These are phyloP conservation scores for Oncorhynchus gorbuscha DNA, from an alignment of 2,113 vertebrate genomes.

Conservation along the genomic window DNA sequence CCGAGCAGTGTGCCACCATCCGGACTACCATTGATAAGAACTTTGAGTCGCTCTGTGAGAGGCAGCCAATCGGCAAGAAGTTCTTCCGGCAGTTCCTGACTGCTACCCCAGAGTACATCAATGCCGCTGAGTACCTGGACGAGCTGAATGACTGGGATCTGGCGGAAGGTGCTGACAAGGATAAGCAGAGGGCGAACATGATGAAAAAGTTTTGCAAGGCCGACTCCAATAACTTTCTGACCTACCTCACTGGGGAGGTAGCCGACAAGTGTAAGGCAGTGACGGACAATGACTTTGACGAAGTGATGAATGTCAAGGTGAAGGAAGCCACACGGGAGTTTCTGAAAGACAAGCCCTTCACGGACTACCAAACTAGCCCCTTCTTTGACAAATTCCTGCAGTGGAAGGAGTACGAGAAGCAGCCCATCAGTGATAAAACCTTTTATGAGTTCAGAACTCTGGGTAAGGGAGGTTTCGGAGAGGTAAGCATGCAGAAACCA, in stretches of 20 bases:
- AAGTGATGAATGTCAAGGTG: slow-evolving; percentile 70
- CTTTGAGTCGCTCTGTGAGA: slow-evolving; percentile 81
- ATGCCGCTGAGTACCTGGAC: slow-evolving; percentile 80
- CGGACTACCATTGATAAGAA: slow-evolving; percentile 64
- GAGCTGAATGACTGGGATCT: slow-evolving; percentile 84
- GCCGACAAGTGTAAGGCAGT: slow-evolving; percentile 76
- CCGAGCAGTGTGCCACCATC: slow-evolving; percentile 66
- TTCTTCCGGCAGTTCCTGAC: slow-evolving; percentile 81
- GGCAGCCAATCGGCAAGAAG: slow-evolving; percentile 86
- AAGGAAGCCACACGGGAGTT: slow-evolving; percentile 75
- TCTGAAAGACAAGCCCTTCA: slow-evolving; percentile 81
- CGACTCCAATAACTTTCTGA: slow-evolving; percentile 72
- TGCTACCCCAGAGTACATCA: slow-evolving; percentile 61
- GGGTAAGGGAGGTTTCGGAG: slow-evolving; percentile 92
- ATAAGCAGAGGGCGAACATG: slow-evolving; percentile 70
- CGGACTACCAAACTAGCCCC: slow-evolving; percentile 79
- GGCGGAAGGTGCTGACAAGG: slow-evolving; percentile 74
- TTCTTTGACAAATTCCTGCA: slow-evolving; percentile 86
- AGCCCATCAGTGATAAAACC: slow-evolving; percentile 85
- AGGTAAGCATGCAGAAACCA: slow-evolving; percentile 72
- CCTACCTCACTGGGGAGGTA: slow-evolving; percentile 77
- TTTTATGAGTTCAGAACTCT: slow-evolving; percentile 90
- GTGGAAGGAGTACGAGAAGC: slow-evolving; percentile 91
- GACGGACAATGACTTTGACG: slow-evolving; percentile 73
- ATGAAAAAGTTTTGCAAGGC: slow-evolving; percentile 78